Base-by-base conservation (phyloP, 2,888 invertebrate species). In the Luperina nickerlii region DNA sequence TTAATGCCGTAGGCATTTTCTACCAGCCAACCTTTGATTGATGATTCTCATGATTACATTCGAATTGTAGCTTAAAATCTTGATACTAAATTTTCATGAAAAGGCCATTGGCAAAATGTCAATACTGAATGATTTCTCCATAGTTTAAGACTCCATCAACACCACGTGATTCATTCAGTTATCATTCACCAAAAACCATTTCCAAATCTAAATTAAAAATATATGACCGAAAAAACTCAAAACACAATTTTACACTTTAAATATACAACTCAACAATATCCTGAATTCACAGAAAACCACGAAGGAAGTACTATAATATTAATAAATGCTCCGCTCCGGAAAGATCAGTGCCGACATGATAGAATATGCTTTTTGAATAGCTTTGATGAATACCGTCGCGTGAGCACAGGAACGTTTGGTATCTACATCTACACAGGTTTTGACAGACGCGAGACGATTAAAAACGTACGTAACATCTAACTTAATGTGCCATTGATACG, bases 341-440 rank as follows among this genome's bases (percentile, higher is more conserved):
- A 82, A 81, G 84, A 89, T 89, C 86, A 87, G 74, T 63, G 84
- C 57, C 48, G 79, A 70, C 84, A 84, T 83, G 77, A 87, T 86
- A 81, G 88, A 90, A 89, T 87, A 90, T 89, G 88, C 87, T 85
- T 91, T 90, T 88, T 88, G 87, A 88, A 91, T 89, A 88, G 85
- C 88, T 90, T 91, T 89, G 88, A 88, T 88, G 86, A 88, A 87
- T 83, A 63, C 77, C 69, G 74, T 77, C 75, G 79, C 74, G 83
- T 79, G 84, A 62, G 78, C 78, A 74, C 51, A 70, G 75, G 45
- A 32, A 27, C 72, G 71, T 42, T 76, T 71, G 18, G 42, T 68
- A 74, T 62, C 51, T 32, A 32, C 24, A 66, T 65, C 54, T 51
- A 48, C 51, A 74, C 70, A 70, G 78, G 48, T 76, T 63, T 20